These are phyloP conservation scores for Anabacerthia variegaticeps DNA, from an alignment of 2,797 vertebrate species.

Conservation along the genomic window DNA sequence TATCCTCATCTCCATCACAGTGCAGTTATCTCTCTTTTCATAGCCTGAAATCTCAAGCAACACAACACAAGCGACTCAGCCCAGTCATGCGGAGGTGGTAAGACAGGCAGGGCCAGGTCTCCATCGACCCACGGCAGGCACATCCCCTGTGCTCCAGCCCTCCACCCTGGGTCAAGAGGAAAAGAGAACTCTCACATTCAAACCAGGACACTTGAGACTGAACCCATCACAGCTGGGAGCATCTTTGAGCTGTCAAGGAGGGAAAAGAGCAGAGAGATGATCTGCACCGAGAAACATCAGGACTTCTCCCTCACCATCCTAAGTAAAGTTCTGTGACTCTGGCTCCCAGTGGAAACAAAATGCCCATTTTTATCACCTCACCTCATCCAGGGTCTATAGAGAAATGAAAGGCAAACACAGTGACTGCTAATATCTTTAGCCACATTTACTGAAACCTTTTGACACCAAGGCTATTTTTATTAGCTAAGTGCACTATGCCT, in stretches of 20 bases:
- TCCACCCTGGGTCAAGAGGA: neutral
- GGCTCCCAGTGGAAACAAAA: conserved; percentile 52
- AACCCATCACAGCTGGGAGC: neutral
- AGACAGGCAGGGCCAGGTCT: neutral
- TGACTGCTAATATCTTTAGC: conserved; percentile 67
- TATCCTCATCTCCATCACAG: neutral
- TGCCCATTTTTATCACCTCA: conserved; percentile 62
- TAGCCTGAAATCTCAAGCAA: neutral
- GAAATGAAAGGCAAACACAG: conserved; percentile 44
- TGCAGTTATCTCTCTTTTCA: neutral
- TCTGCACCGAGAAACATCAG: neutral
- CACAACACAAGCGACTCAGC: accelerated
- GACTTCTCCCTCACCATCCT: neutral
- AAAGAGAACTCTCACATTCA: neutral
- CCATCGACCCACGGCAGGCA: neutral
- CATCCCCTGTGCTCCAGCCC: neutral
- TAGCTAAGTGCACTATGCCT: conserved; percentile 74
- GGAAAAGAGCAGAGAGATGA: neutral
- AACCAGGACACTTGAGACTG: neutral
- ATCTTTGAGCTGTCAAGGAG: neutral
- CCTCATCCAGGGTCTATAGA: conserved; percentile 9
- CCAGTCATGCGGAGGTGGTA: neutral
- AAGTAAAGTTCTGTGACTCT: neutral
- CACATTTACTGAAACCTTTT: conserved; percentile 77
- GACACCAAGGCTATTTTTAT: conserved; percentile 78